phyloP scores from a whole-genome alignment of 2,888 invertebrate species.

The Blera fallax region DNA sequence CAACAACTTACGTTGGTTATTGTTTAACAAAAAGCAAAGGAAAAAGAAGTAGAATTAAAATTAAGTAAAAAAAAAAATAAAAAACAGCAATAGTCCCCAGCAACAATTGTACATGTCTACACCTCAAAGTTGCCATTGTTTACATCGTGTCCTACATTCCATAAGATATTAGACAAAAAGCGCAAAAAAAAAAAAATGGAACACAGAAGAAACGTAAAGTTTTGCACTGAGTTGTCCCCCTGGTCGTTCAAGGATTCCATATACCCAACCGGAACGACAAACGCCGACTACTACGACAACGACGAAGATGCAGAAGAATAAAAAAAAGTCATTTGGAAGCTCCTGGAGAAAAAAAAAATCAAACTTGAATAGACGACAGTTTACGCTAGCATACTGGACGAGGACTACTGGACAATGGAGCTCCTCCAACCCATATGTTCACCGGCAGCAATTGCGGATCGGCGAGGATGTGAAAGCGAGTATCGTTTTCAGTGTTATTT shows the following conservation, averaged over 20 bases:
- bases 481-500: slow-evolving; percentile 7
- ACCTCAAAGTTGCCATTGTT: slow-evolving; percentile 64
- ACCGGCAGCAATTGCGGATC: slow-evolving; percentile 33
- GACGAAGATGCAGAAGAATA: neutral
- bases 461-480: neutral
- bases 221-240: slow-evolving; percentile 28
- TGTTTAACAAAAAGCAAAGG: slow-evolving; percentile 35
- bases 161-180: slow-evolving; percentile 46
- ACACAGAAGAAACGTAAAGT: slow-evolving; percentile 35
- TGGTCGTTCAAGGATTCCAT: slow-evolving; percentile 41
- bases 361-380: slow-evolving; percentile 6
- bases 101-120: slow-evolving; percentile 47
- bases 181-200: neutral
- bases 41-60: neutral
- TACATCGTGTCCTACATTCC: slow-evolving; percentile 70
- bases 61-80: neutral
- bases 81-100: slow-evolving; percentile 16
- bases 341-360: neutral
- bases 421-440: slow-evolving; percentile 18
- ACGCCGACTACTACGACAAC: slow-evolving; percentile 30
- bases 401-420: slow-evolving; percentile 25
- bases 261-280: slow-evolving; percentile 13
- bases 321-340: slow-evolving; percentile 32
- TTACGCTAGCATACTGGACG: slow-evolving; percentile 16
- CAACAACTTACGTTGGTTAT: slow-evolving; percentile 44